These are phyloP conservation scores for Streptopelia turtur DNA, from an alignment of 2,797 vertebrate species.

Conservation along the genomic window DNA sequence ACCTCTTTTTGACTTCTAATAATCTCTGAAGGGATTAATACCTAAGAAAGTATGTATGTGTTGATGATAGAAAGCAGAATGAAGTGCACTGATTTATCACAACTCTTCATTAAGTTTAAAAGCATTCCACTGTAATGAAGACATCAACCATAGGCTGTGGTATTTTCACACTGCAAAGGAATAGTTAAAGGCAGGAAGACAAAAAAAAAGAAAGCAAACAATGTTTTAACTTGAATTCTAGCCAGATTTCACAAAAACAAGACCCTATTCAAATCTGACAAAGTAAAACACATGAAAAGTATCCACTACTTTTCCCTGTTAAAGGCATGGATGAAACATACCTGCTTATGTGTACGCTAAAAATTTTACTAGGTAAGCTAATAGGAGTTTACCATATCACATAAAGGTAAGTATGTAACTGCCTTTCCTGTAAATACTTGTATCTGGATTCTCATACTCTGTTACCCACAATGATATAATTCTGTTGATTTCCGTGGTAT, in stretches of 20 bases:
- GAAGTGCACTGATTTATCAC: constrained; percentile 78
- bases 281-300: background rate
- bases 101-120: constrained; percentile 82
- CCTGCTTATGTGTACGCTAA: background rate
- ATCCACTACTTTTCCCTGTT: background rate
- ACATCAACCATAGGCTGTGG: constrained; percentile 74
- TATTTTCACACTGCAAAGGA: constrained; percentile 75
- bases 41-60: constrained; percentile 73
- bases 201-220: constrained; percentile 72
- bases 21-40: constrained; percentile 73
- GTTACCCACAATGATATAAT: background rate
- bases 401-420: background rate
- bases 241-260: constrained; percentile 71
- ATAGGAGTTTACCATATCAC: background rate
- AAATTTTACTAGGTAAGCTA: background rate
- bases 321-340: background rate
- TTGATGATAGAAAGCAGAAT: constrained; percentile 80
- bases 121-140: constrained; percentile 81
- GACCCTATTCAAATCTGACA: background rate
- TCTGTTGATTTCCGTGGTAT: background rate
- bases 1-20: constrained; percentile 72
- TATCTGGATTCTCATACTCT: background rate
- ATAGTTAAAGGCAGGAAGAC: constrained; percentile 74
- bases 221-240: constrained; percentile 71
- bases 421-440: background rate